These are phyloP conservation scores for Apodemus speciosus DNA, from an alignment of 2,113 vertebrate species.

Conservation along the genomic window DNA sequence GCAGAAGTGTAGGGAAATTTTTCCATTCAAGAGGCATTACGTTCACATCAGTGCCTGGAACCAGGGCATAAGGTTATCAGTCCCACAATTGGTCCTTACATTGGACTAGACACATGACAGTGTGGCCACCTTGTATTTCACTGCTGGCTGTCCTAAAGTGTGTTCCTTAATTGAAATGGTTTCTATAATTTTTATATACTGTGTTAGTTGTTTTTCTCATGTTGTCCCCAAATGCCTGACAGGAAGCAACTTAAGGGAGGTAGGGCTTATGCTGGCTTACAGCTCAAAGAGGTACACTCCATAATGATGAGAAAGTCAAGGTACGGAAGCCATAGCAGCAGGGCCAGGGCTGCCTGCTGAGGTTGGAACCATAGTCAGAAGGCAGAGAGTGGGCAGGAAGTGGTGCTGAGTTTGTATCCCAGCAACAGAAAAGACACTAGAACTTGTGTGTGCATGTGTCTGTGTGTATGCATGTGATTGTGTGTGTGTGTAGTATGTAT, in stretches of 20 bases:
- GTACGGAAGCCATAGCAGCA: not conserved
- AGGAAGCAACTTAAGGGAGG: not conserved
- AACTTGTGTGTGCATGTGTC: too few relatives aligned
- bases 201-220: not conserved
- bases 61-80: not conserved
- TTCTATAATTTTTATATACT: not conserved
- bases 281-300: not conserved
- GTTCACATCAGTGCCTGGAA: not conserved
- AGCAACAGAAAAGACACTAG: not conserved
- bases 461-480: not conserved
- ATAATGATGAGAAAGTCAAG: too few relatives aligned
- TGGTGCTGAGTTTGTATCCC: not conserved
- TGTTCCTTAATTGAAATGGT: slow-evolving; percentile 1
- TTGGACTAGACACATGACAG: not conserved
- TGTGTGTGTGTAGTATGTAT: too few relatives aligned
- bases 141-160: not conserved
- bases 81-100: not conserved
- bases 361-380: too few relatives aligned
- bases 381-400: not conserved
- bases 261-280: not conserved
- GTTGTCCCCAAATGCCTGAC: not conserved
- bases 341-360: not conserved
- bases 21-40: not conserved
- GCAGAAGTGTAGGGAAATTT: not conserved
- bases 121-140: not conserved